Base-by-base conservation (phyloP, 1,140 invertebrate genomes). In the Diorhabda sublineata region DNA sequence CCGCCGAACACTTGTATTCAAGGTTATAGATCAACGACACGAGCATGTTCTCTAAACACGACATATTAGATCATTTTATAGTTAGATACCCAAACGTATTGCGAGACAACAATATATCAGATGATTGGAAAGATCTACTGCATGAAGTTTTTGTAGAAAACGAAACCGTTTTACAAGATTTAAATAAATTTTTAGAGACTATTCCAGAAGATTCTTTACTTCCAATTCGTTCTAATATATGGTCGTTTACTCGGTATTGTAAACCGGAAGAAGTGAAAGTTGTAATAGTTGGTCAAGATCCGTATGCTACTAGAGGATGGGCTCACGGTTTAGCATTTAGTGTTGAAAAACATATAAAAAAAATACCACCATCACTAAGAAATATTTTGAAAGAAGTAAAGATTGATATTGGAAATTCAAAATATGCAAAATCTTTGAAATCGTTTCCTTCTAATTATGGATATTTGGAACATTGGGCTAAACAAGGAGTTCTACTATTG, bases 261-360 rank as follows among this genome's bases (percentile, higher is more conserved):
- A 47, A 42, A 6, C 58, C 57, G 26, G 42, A 63, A 45, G 47
- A 65, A 5, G 42, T 58, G 8, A 65, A 65, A 65, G 64, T 65
- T 45, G 45, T 65, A 3, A 57, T 65, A 5, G 9, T 65, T 43
- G 64, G 64, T n/a, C 64, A 65, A 56, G 64, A 65, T 65, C 64
- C 64, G 11, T 56, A 56, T 56, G 42, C 45, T 5, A 56, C 7
- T 8, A 7, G n/a, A 9, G 47, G 47, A 4, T 45, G 43, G 62
- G 64, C 47, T 41, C 11, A 52, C 26, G 64, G 64, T 3, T 47
- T 65, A 9, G 57, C 52, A 3, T 65, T 65, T 8, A 58, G 52
- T 44, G n/a, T 41, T 9, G 47, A 56, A 11, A 58, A n/a, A 3
- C 11, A 7, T 65, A 44, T 43, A 6, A 11, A 11, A 42, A n/a